phyloP scores from a whole-genome alignment of 64 coral and sea anemone species.

The Stichodactyla helianthus region DNA sequence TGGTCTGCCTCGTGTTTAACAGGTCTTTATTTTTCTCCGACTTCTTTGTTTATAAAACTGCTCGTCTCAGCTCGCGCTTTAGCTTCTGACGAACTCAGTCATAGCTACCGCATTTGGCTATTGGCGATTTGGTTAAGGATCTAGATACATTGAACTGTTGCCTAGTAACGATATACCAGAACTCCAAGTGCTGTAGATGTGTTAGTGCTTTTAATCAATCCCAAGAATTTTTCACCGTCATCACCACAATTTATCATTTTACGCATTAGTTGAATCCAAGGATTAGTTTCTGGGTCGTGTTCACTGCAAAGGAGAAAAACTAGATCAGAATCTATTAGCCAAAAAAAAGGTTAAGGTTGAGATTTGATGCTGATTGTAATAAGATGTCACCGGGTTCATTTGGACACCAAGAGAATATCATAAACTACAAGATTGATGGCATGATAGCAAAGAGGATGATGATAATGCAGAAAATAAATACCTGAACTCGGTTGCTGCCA shows the following conservation, averaged over 20 bases:
- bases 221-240: conserved; percentile 59
- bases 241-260: conserved; percentile 48
- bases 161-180: conserved; percentile 11
- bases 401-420: no score
- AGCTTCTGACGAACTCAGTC: no score
- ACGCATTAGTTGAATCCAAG: conserved; percentile 73
- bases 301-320: conserved; percentile 17
- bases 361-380: no score
- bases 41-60: no score
- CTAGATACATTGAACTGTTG: no score
- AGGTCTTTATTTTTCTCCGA: no score
- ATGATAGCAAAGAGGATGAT: background rate
- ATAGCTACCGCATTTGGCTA: no score
- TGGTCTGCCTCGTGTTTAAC: no score
- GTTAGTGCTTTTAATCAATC: conserved; percentile 35
- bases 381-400: no score
- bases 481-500: conserved; percentile 91
- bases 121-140: no score
- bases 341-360: background rate
- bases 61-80: no score
- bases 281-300: conserved; percentile 51
- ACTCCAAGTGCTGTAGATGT: conserved; percentile 19
- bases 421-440: background rate
- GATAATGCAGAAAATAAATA: background rate
- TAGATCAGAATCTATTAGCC: no score